Conservation (phyloP, 2,888 invertebrate genomes). For the Melitaea athalia region DNA sequence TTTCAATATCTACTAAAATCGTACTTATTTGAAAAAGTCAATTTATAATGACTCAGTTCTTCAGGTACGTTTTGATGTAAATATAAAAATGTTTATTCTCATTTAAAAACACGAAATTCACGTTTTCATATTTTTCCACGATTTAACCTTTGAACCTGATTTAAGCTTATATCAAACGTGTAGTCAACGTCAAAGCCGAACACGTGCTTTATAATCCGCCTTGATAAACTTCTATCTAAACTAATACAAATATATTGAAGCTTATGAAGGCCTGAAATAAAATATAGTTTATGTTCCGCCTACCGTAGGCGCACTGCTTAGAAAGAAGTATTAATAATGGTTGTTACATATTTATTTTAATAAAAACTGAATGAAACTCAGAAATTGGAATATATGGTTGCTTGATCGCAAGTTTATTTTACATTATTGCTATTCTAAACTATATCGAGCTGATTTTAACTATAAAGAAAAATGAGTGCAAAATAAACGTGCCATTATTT, state of each 20-base stretch:
- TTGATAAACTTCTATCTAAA: conserved; percentile 19
- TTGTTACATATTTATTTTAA: not conserved
- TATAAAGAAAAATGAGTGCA: not conserved
- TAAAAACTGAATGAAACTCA: not conserved
- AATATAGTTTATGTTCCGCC: conserved; percentile 29
- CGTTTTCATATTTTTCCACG: not conserved
- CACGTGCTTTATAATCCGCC: conserved; percentile 36
- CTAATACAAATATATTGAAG: conserved; percentile 31
- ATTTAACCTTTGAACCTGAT: conserved; percentile 26
- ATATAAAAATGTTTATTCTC: too few relatives aligned
- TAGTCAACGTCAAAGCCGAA: conserved; percentile 24
- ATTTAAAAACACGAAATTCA: not conserved
- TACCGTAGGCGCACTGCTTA: not conserved
- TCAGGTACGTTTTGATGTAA: too few relatives aligned
- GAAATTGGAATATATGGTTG: not conserved
- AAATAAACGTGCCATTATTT: conserved; percentile 11
- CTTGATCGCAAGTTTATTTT: not conserved
- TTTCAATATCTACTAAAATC: too few relatives aligned
- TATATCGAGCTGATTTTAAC: not conserved
- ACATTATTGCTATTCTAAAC: not conserved
- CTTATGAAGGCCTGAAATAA: conserved; percentile 23
- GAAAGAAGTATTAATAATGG: not conserved
- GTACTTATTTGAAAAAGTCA: too few relatives aligned
- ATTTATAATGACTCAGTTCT: too few relatives aligned
- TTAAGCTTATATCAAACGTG: conserved; percentile 36